Evolutionary conservation across 2,797 vertebrate genomes (phyloP).

Genomic region (Chloroceryle inda): DNA sequence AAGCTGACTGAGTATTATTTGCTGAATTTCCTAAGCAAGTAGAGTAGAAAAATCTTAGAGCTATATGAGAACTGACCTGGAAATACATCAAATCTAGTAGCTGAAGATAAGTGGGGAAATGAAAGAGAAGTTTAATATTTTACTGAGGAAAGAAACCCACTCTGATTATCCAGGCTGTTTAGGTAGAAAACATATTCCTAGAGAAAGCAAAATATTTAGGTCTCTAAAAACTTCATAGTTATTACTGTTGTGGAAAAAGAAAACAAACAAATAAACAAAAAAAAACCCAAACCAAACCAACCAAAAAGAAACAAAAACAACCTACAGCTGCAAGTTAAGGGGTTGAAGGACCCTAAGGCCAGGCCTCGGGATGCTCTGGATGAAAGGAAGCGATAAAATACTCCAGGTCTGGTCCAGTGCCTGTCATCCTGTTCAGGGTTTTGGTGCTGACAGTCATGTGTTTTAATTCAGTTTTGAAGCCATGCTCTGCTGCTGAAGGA

Average conservation of each 20-base stretch:
- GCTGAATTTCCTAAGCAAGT: constrained; percentile 53
- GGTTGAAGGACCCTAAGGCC: neutral
- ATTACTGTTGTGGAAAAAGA: neutral
- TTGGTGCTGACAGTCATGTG: neutral
- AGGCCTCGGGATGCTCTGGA: neutral
- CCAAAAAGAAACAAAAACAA: neutral
- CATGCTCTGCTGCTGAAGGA: neutral
- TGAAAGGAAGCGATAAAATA: neutral
- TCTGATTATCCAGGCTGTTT: constrained; percentile 42
- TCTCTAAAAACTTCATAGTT: neutral
- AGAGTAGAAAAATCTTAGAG: constrained; percentile 55
- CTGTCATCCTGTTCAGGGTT: neutral
- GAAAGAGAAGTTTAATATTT: constrained; percentile 42
- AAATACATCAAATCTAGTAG: constrained; percentile 56
- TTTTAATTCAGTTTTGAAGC: neutral
- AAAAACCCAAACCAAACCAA: too few relatives aligned
- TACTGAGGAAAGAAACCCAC: neutral
- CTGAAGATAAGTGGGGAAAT: neutral
- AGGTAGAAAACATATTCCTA: constrained; percentile 28
- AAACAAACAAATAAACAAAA: too few relatives aligned
- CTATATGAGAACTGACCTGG: constrained; percentile 57
- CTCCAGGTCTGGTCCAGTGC: neutral
- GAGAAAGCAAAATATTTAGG: neutral
- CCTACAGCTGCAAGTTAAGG: neutral
- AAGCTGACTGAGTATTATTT: constrained; percentile 15